Conservation (phyloP, 2,888 invertebrate species). For the Scaptomyza reducta region DNA sequence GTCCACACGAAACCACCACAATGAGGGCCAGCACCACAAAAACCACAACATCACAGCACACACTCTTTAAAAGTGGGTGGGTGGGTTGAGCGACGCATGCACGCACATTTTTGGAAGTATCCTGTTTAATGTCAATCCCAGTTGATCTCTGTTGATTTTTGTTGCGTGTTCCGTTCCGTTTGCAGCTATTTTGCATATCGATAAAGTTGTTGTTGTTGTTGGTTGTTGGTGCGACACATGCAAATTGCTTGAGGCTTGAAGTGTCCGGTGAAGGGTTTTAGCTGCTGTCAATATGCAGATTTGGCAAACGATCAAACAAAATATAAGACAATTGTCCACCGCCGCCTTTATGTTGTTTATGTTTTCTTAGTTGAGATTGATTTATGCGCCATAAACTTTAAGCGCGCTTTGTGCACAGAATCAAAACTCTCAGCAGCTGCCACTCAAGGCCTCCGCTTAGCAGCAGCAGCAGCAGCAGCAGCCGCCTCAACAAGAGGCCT, state of each 20-base stretch:
- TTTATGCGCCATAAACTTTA: constrained; percentile 74
- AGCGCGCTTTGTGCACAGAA: constrained; percentile 58
- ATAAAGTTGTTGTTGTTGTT: constrained; percentile 8
- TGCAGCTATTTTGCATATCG: constrained; percentile 54
- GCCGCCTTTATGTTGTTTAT: constrained; percentile 16
- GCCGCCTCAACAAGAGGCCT: constrained; percentile 41
- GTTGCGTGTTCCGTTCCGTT: constrained; percentile 20
- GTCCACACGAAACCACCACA: constrained; percentile 12
- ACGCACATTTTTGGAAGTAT: constrained; percentile 58
- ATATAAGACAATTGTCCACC: constrained; percentile 52
- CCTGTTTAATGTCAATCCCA: constrained; percentile 77
- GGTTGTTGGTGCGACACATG: constrained; percentile 34
- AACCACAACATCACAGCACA: neutral
- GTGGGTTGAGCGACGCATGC: constrained; percentile 26
- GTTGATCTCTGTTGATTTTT: constrained; percentile 36
- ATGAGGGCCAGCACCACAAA: constrained; percentile 31
- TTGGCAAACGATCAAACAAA: constrained; percentile 22
- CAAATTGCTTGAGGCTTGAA: constrained; percentile 35
- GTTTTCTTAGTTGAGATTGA: constrained; percentile 45
- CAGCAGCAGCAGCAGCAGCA: neutral
- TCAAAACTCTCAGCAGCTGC: constrained; percentile 48
- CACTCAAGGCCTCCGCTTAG: constrained; percentile 38
- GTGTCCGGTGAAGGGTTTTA: constrained; percentile 56
- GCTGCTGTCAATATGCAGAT: constrained; percentile 65
- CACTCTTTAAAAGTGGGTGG: constrained; percentile 2